These are phyloP conservation scores for Promerops cafer DNA, from an alignment of 2,113 vertebrate genomes.

Conservation along the genomic window DNA sequence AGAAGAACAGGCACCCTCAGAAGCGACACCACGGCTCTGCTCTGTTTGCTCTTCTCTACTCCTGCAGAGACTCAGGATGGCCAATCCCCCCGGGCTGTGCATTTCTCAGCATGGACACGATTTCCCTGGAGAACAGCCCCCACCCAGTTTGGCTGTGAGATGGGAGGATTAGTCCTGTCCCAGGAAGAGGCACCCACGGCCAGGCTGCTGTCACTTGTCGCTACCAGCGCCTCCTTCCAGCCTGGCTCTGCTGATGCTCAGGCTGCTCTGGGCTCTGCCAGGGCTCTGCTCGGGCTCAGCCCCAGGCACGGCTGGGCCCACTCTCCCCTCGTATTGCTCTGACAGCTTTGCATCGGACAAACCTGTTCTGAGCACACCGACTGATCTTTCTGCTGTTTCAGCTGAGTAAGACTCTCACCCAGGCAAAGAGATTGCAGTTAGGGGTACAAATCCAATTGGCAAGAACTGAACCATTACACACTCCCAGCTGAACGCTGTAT, in stretches of 20 bases:
- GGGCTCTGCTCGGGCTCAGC: not conserved
- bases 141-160: not conserved
- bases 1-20: not conserved
- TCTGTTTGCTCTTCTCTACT: not conserved
- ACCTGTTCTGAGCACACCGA: not conserved
- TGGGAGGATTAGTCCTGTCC: fast-evolving
- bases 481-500: conserved; percentile 3
- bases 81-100: not conserved
- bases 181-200: not conserved
- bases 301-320: not conserved
- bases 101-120: fast-evolving
- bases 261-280: not conserved
- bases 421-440: conserved; percentile 53
- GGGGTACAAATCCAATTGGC: conserved; percentile 44
- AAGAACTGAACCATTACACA: conserved; percentile 38
- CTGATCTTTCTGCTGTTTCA: not conserved
- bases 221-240: not conserved
- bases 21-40: not conserved
- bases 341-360: not conserved
- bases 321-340: not conserved
- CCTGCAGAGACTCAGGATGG: not conserved
- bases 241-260: not conserved
- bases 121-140: not conserved
- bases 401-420: conserved; percentile 33
- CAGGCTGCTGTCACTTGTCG: fast-evolving